A percentile compares a stretch with the other conserved stretches of the same genome.
These are phyloP conservation scores for Leiothrix lutea DNA, from an alignment of 2,113 vertebrate genomes.

Conservation along the genomic window DNA sequence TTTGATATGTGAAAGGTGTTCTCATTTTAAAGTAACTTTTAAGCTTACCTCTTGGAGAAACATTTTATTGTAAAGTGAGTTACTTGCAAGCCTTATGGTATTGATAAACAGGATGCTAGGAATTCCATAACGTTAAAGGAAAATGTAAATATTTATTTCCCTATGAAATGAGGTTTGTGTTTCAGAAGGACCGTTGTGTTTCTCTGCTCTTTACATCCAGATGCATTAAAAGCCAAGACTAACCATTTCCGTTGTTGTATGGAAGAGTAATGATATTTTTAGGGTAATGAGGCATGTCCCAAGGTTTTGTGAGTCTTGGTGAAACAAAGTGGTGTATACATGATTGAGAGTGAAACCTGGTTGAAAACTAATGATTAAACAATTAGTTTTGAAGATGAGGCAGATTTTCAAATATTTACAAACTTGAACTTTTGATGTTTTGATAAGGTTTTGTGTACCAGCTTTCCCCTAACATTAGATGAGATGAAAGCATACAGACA, in stretches of 20 bases:
- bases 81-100: neutral
- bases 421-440: neutral
- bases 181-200: neutral
- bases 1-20: neutral
- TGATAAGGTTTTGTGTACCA: neutral
- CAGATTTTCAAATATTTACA: conserved; percentile 26
- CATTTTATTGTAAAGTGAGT: neutral
- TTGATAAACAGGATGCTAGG: conserved; percentile 33
- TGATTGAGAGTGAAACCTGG: neutral
- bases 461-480: neutral
- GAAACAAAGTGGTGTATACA: neutral
- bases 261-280: neutral
- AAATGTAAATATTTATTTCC: conserved; percentile 42
- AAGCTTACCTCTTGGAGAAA: neutral
- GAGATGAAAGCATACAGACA: conserved; percentile 34
- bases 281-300: neutral
- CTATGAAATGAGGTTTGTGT: neutral
- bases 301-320: neutral
- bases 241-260: neutral
- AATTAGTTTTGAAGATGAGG: neutral
- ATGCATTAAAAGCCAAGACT: neutral
- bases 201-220: neutral
- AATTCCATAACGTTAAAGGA: neutral
- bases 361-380: neutral
- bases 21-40: neutral